Percentiles rank a stretch among this genome's conserved stretches.
These are phyloP conservation scores for Thelaira solivaga DNA, from an alignment of 2,888 invertebrate species.

Conservation along the genomic window DNA sequence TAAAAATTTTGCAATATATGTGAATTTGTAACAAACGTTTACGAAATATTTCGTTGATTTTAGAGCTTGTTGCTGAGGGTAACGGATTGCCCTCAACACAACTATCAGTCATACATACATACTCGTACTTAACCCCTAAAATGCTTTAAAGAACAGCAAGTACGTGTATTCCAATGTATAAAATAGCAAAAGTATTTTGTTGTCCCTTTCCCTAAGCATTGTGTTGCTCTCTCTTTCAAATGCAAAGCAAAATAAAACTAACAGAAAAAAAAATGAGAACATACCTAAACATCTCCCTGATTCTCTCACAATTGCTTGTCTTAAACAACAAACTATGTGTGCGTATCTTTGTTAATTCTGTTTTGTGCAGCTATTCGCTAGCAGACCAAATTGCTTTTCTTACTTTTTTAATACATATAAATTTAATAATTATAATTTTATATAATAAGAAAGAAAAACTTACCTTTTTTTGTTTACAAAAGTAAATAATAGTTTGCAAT, in stretches of 20 bases:
- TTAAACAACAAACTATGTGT: background rate
- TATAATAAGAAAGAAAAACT: background rate
- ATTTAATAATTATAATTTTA: background rate
- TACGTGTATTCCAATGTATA: too few relatives aligned
- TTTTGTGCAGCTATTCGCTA: conserved; percentile 38
- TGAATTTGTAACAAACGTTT: too few relatives aligned
- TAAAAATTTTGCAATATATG: too few relatives aligned
- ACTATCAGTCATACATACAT: too few relatives aligned
- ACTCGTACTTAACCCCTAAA: too few relatives aligned
- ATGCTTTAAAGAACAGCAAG: too few relatives aligned
- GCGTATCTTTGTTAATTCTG: conserved; percentile 26
- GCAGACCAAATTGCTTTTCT: conserved; percentile 33
- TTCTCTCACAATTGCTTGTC: background rate
- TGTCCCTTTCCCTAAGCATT: too few relatives aligned
- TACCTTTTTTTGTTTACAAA: background rate
- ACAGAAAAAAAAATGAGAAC: background rate
- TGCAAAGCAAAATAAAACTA: background rate
- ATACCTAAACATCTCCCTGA: background rate
- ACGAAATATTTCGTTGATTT: too few relatives aligned
- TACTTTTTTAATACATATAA: too few relatives aligned
- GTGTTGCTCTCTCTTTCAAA: conserved; percentile 14
- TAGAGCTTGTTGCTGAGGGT: too few relatives aligned
- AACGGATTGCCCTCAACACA: too few relatives aligned
- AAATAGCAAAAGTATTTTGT: too few relatives aligned
- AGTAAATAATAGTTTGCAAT: background rate